phyloP scores from a whole-genome alignment of 2,888 invertebrate genomes.

The Drosophila merina region DNA sequence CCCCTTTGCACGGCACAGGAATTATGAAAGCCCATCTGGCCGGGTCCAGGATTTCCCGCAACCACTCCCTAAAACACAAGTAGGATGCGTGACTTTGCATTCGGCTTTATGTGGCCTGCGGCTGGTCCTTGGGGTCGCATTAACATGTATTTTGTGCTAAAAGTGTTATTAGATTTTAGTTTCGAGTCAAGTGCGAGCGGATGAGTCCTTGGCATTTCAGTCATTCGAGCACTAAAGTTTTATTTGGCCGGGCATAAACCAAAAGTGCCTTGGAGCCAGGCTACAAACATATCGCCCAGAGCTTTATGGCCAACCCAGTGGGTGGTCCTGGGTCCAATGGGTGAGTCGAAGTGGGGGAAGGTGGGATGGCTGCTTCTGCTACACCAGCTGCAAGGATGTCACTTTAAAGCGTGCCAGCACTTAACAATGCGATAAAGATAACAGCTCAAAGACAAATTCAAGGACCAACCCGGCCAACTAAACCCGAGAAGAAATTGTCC shows the following conservation, averaged over 20 bases:
- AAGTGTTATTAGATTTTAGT: slow-evolving; percentile 80
- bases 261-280: slow-evolving; percentile 74
- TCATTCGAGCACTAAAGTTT: slow-evolving; percentile 71
- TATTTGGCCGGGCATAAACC: slow-evolving; percentile 70
- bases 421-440: slow-evolving; percentile 70
- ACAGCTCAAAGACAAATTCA: slow-evolving; percentile 20
- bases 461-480: not conserved
- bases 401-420: slow-evolving; percentile 73
- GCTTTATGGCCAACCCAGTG: slow-evolving; percentile 38
- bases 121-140: slow-evolving; percentile 69
- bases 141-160: slow-evolving; percentile 80
- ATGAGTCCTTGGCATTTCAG: slow-evolving; percentile 32
- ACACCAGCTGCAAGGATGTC: slow-evolving; percentile 41
- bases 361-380: not conserved
- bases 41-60: not conserved
- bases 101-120: slow-evolving; percentile 49
- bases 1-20: slow-evolving; percentile 33
- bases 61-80: not conserved
- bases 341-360: not conserved
- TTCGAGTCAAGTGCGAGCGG: slow-evolving; percentile 70
- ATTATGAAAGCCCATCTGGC: slow-evolving; percentile 46
- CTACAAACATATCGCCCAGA: slow-evolving; percentile 62
- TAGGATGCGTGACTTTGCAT: slow-evolving; percentile 66
- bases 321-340: not conserved
- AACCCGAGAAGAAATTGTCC: not conserved